Percentiles rank a stretch among this genome's conserved stretches.
Conservation (phyloP, 2,888 invertebrate genomes). For the Volucella bombylans region DNA sequence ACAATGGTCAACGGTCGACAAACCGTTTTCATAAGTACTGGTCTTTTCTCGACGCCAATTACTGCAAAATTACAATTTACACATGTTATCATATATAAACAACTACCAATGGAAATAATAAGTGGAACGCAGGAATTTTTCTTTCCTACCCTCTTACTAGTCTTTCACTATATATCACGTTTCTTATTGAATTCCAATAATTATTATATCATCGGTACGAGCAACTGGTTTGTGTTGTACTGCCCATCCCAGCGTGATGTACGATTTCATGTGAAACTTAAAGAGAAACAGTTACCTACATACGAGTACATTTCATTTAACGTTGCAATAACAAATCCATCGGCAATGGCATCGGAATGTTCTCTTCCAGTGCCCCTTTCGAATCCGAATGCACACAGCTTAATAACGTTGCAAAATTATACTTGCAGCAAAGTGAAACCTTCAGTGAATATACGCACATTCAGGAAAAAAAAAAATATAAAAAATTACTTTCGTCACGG, state of each 20-base stretch:
- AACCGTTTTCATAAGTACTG: too few species aligned
- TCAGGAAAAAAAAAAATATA: background rate
- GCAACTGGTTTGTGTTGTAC: constrained; percentile 63
- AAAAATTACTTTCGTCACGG: constrained; percentile 32
- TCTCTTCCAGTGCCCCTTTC: constrained; percentile 41
- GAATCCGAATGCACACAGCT: constrained; percentile 41
- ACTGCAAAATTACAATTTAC: too few species aligned
- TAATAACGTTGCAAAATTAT: constrained; percentile 43
- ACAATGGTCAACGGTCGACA: too few species aligned
- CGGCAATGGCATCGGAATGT: constrained; percentile 44
- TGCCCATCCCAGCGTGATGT: constrained; percentile 61
- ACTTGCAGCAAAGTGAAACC: constrained; percentile 50
- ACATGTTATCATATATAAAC: background rate
- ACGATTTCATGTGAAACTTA: constrained; percentile 58
- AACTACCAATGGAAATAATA: constrained; percentile 32
- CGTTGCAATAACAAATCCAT: constrained; percentile 75
- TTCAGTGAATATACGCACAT: constrained; percentile 12
- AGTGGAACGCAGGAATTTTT: constrained; percentile 32
- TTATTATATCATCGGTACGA: constrained; percentile 62
- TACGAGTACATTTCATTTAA: constrained; percentile 80
- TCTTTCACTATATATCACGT: constrained; percentile 54
- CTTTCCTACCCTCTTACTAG: constrained; percentile 28
- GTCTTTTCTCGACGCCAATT: too few species aligned
- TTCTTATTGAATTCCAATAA: constrained; percentile 61
- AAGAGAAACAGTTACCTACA: constrained; percentile 77